These are phyloP conservation scores for Meloidogyne hapla DNA, from an alignment of 1,140 invertebrate genomes.

Conservation along the genomic window DNA sequence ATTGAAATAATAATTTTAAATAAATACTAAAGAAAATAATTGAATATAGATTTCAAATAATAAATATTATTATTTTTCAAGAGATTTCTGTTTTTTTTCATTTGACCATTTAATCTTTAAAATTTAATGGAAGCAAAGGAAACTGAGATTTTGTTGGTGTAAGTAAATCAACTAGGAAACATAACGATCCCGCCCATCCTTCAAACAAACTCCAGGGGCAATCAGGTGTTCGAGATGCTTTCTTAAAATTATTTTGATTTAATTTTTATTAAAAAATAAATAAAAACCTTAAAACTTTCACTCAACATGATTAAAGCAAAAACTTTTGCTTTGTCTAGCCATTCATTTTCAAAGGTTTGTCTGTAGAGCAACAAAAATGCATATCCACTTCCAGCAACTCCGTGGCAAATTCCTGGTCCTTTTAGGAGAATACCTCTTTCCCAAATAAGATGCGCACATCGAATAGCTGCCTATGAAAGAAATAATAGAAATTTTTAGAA, in stretches of 20 bases:
- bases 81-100: too few relatives aligned
- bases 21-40: too few relatives aligned
- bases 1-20: too few relatives aligned
- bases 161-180: conserved; percentile 77
- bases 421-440: conserved; percentile 34
- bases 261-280: neutral
- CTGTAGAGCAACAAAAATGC: conserved; percentile 78
- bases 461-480: conserved; percentile 27
- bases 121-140: conserved; percentile 72
- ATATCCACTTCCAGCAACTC: conserved; percentile 86
- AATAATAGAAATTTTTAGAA: neutral
- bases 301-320: conserved; percentile 78
- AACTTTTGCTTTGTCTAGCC: conserved; percentile 75
- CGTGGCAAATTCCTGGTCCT: conserved; percentile 75
- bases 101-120: neutral
- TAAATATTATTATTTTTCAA: too few relatives aligned
- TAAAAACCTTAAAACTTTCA: neutral
- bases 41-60: too few relatives aligned
- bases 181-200: conserved; percentile 80
- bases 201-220: conserved; percentile 80
- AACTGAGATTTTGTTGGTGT: conserved; percentile 76
- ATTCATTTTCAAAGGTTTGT: conserved; percentile 70
- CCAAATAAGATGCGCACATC: conserved; percentile 49
- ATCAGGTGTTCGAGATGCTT: conserved; percentile 72
- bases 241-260: conserved; percentile 42